Evolutionary conservation across 2,888 invertebrate species (phyloP), one percentile per base, ranked within the genome.

Genomic region (Odontomyia ornata): DNA sequence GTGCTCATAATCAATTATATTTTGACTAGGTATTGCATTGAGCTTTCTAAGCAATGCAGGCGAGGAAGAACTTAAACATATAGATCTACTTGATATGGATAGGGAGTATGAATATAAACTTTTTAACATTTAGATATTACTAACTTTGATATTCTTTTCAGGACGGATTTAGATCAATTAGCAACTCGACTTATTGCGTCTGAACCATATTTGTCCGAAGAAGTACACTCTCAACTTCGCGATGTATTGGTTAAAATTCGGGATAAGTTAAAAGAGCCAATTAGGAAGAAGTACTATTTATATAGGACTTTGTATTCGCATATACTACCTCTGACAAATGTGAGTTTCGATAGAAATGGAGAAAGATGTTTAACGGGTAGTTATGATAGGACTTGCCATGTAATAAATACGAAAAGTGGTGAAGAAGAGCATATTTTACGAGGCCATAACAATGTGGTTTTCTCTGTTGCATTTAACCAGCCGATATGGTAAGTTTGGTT

Each of bases 371-470:
- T 94, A 79, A 92, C 95, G 1, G 94, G 94, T 80, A 95, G 95
- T 85, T 95, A 95, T 84, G 95, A 95, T 85, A 89, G 95, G 80
- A 94, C 94, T 21, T 95, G 95, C 86, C 93, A 93, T 85, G 88
- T 95, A 76, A 94, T 94, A 91, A 90, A 93, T 85, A 91, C 93
- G 79, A 90, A 91, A 79, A 88, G 89, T 13, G 93, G 93, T 57
- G 88, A 88, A 78, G 93, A 93, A 84, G 85, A 92, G 82, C 89
- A 90, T 83, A 90, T 92, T 5, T 88, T 95, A 47, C 86, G 89
- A 43, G 94, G 94, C 21, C 95, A 95, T 82, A 91, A 91, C 81
- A 95, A 94, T 86, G 94, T 94, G 75, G 95, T 95, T 11, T 95
- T 93, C 85, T 91, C 93, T 11, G 93, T 95, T 52, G 90, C 90